Percentiles rank a stretch among this genome's conserved stretches.
Evolutionary conservation across 2,888 invertebrate genomes (phyloP).

Genomic region (Mythimna albipuncta): DNA sequence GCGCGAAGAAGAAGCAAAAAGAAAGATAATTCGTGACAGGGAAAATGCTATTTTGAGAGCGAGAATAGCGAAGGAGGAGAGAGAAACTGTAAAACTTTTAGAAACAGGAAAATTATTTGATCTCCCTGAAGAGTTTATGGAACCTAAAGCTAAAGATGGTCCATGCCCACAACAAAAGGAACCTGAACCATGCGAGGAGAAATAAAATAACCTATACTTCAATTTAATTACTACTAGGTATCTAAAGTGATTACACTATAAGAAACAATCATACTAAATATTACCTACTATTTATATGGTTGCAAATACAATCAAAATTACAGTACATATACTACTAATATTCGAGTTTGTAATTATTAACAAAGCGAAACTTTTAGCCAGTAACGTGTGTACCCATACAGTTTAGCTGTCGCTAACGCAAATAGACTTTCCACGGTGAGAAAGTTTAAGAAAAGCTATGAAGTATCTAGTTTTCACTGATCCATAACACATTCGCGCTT

Average conservation of each 20-base stretch:
- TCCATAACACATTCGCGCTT: constrained; percentile 61
- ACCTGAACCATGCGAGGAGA: not conserved
- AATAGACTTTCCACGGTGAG: constrained; percentile 57
- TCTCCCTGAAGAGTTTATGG: constrained; percentile 3
- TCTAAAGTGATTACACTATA: not conserved
- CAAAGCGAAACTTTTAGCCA: constrained; percentile 8
- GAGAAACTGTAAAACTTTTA: constrained; percentile 71
- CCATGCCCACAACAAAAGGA: not conserved
- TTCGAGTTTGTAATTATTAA: not conserved
- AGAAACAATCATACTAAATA: not conserved
- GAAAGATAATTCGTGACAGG: constrained; percentile 78
- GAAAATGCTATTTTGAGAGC: constrained; percentile 75
- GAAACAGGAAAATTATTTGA: constrained; percentile 81
- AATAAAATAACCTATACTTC: constrained; percentile 7
- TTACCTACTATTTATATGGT: not conserved
- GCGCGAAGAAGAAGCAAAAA: constrained; percentile 76
- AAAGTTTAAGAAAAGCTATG: constrained; percentile 69
- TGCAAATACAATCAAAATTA: not conserved
- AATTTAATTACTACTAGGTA: constrained; percentile 6
- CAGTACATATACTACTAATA: not conserved
- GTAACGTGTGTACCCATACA: constrained; percentile 4
- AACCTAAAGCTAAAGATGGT: not conserved
- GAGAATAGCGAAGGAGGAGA: constrained; percentile 79
- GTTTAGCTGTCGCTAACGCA: constrained; percentile 7
- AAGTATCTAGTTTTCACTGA: constrained; percentile 64